Percentiles rank a stretch among this genome's conserved stretches.
phyloP scores from a whole-genome alignment of 2,888 invertebrate genomes.

The Apamea crenata region DNA sequence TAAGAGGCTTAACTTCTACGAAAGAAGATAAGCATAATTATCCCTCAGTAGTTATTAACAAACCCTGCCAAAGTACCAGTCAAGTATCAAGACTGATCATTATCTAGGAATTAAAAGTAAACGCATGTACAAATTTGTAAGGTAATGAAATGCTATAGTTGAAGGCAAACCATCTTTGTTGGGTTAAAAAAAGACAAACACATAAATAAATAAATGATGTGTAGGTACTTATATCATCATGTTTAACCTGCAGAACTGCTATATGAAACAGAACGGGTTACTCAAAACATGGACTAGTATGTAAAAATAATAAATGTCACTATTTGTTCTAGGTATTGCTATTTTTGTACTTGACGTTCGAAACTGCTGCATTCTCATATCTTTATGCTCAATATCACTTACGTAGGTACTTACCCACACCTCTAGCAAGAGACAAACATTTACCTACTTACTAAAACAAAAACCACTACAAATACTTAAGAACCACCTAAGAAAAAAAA shows the following conservation, averaged over 20 bases:
- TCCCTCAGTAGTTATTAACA: not conserved
- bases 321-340: slow-evolving; percentile 40
- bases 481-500: no score
- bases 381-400: not conserved
- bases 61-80: not conserved
- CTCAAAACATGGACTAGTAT: slow-evolving; percentile 14
- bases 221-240: slow-evolving; percentile 10
- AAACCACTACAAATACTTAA: no score
- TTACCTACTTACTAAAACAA: not conserved
- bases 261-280: slow-evolving; percentile 48
- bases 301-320: slow-evolving; percentile 25
- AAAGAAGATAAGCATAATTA: not conserved
- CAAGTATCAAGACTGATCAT: not conserved
- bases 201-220: slow-evolving; percentile 3
- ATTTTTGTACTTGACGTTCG: slow-evolving; percentile 24
- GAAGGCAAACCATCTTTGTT: slow-evolving; percentile 22
- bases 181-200: not conserved
- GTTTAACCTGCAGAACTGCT: slow-evolving; percentile 31
- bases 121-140: slow-evolving; percentile 18
- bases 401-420: not conserved
- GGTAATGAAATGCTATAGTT: slow-evolving; percentile 18
- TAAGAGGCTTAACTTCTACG: not conserved
- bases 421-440: not conserved
- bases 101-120: slow-evolving; percentile 11
- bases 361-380: not conserved